phyloP scores from a whole-genome alignment of 2,113 vertebrate genomes.

The Otolemur garnettii region DNA sequence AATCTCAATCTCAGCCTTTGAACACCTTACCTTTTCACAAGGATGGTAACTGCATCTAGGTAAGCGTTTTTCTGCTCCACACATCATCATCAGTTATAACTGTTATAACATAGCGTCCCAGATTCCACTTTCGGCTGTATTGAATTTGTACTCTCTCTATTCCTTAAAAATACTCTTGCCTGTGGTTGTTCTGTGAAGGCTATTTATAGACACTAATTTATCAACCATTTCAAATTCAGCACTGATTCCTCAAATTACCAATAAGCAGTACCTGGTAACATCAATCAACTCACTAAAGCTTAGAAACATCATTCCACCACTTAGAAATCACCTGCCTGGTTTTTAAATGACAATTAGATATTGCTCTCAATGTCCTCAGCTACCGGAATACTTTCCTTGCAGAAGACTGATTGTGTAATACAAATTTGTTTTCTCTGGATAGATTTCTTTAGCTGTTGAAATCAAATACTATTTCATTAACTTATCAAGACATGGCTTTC shows the following conservation, averaged over 20 bases:
- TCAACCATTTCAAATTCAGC: not conserved
- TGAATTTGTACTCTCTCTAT: not conserved
- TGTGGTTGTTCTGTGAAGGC: not conserved
- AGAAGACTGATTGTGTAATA: not conserved
- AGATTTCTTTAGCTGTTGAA: not conserved
- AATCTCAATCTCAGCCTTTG: not conserved
- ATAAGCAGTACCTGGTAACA: not conserved
- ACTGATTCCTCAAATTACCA: not conserved
- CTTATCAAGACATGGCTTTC: not conserved
- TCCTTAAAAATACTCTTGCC: not conserved
- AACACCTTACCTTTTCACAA: not conserved
- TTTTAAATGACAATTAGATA: not conserved
- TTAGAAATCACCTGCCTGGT: not conserved
- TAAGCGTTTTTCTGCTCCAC: not conserved
- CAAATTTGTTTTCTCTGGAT: not conserved
- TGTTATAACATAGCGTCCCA: not conserved
- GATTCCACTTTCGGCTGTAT: not conserved
- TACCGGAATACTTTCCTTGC: not conserved
- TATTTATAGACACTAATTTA: not conserved
- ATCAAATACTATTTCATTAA: not conserved
- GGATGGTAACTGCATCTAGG: not conserved
- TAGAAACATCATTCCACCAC: not conserved
- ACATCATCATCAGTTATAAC: not conserved
- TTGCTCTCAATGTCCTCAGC: not conserved
- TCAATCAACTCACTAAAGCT: not conserved